phyloP scores from a whole-genome alignment of 2,888 invertebrate genomes.

The Aleiodes alternator region DNA sequence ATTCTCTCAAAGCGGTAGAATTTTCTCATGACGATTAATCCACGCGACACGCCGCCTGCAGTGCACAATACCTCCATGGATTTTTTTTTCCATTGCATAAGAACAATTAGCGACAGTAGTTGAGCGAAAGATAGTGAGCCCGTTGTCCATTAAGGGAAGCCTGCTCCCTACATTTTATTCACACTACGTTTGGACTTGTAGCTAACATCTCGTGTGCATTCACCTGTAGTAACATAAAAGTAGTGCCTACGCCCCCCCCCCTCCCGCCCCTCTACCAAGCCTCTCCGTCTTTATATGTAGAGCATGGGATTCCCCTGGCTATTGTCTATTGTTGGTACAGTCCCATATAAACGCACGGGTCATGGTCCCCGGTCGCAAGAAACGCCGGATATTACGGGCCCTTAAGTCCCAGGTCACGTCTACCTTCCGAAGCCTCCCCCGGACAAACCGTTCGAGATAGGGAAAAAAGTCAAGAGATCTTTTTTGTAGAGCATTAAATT shows the following conservation, averaged over 20 bases:
- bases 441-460: no score
- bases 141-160: constrained; percentile 49
- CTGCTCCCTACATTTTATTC: constrained; percentile 25
- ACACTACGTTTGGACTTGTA: constrained; percentile 37
- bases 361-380: constrained; percentile 43
- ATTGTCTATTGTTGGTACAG: constrained; percentile 70
- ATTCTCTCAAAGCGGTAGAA: constrained; percentile 17
- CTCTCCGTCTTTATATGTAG: constrained; percentile 65
- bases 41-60: constrained; percentile 48
- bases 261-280: background rate
- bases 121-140: constrained; percentile 41
- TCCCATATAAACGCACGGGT: constrained; percentile 26
- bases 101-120: constrained; percentile 53
- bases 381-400: background rate
- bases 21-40: constrained; percentile 70
- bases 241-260: constrained; percentile 16
- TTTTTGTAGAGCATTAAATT: no score
- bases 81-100: constrained; percentile 45
- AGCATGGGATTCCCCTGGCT: constrained; percentile 68
- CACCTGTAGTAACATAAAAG: constrained; percentile 43
- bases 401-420: background rate
- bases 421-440: background rate
- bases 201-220: constrained; percentile 40
- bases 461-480: no score
- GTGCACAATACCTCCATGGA: constrained; percentile 28